These are phyloP conservation scores for Apamea crenata DNA, from an alignment of 2,888 invertebrate species.

Conservation along the genomic window DNA sequence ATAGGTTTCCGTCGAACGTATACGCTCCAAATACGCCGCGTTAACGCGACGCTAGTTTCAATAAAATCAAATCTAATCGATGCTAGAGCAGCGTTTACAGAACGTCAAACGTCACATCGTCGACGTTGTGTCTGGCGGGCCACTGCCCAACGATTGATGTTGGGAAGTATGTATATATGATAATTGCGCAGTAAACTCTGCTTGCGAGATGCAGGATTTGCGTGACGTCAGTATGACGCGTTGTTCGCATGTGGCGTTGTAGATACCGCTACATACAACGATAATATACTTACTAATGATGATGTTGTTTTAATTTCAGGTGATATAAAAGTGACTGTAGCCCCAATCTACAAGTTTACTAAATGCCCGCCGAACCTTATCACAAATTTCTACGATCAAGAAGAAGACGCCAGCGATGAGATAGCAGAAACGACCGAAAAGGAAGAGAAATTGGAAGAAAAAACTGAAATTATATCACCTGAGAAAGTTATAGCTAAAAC, in stretches of 20 bases:
- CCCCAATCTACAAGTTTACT: conserved; percentile 78
- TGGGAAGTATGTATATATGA: no score
- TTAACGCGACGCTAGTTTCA: not conserved
- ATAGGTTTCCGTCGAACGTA: not conserved
- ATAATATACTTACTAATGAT: not conserved
- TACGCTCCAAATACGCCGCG: not conserved
- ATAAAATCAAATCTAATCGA: not conserved
- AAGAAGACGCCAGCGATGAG: conserved; percentile 36
- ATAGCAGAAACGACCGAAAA: conserved; percentile 29
- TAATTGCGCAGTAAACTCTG: no score
- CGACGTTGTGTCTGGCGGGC: no score
- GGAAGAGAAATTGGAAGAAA: conserved; percentile 19
- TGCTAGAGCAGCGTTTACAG: not conserved
- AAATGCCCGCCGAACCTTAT: conserved; percentile 77
- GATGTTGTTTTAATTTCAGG: conserved; percentile 73
- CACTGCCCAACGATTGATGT: no score
- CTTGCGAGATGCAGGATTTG: no score
- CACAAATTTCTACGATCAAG: conserved; percentile 69
- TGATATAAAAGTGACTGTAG: conserved; percentile 73
- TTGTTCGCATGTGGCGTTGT: no score
- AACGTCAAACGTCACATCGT: no score
- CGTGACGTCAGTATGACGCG: no score
- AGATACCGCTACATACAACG: not conserved
- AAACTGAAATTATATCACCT: conserved; percentile 8
- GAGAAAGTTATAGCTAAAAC: conserved; percentile 26